A percentile compares a stretch with the other conserved stretches of the same genome.
Conservation (phyloP, 1,140 invertebrate genomes). For the Tribolium madens region DNA sequence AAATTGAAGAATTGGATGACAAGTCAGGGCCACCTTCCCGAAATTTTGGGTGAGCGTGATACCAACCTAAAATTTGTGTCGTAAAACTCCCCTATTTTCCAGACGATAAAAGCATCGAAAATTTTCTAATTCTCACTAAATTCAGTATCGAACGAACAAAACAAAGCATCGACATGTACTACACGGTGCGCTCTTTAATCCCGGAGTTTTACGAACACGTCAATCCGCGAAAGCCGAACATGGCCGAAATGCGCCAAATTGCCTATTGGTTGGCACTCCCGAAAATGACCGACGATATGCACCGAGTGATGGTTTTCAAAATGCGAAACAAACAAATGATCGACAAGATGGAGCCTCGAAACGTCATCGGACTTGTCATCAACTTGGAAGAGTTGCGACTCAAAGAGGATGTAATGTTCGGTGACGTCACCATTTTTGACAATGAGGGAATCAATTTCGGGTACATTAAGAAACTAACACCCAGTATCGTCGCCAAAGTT, state of each 20-base stretch:
- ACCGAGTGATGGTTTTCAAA: conserved; percentile 5
- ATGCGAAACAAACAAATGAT: neutral
- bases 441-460: neutral
- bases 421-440: neutral
- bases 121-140: conserved; percentile 64
- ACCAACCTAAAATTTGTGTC: neutral
- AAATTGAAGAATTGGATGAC: conserved; percentile 21
- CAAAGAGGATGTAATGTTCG: conserved; percentile 7
- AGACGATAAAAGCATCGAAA: conserved; percentile 29
- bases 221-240: conserved; percentile 60
- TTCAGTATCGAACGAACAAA: conserved; percentile 77
- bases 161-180: conserved; percentile 74
- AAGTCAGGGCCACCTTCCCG: conserved; percentile 15
- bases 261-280: neutral
- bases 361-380: neutral
- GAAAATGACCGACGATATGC: neutral
- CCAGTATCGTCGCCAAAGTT: neutral
- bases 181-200: conserved; percentile 70
- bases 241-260: neutral
- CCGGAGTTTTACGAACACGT: conserved; percentile 69
- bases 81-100: neutral
- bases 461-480: neutral
- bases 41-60: conserved; percentile 39
- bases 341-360: neutral
- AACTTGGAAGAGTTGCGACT: neutral